These are phyloP conservation scores for Trichoplusia ni DNA, from an alignment of 1,140 invertebrate species.

Conservation along the genomic window DNA sequence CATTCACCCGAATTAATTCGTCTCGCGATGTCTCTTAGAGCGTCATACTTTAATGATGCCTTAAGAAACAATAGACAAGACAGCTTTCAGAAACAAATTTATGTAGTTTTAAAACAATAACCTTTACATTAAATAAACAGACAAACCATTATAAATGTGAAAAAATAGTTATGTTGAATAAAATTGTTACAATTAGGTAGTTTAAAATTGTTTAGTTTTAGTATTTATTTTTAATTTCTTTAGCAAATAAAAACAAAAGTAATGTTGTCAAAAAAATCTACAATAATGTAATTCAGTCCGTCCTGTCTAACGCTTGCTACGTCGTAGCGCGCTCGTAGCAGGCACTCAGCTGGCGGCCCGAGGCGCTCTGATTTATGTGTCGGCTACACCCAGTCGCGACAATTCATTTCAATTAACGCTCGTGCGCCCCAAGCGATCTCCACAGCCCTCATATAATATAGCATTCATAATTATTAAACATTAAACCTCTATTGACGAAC, in stretches of 20 bases:
- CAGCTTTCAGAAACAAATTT: neutral
- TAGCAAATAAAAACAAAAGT: neutral
- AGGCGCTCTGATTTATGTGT: slow-evolving; percentile 78
- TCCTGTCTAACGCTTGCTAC: slow-evolving; percentile 36
- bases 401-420: slow-evolving; percentile 81
- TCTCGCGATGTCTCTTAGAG: slow-evolving; percentile 75
- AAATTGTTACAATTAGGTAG: too few species aligned
- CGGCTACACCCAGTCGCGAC: slow-evolving; percentile 71
- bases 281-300: neutral
- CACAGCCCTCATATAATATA: slow-evolving; percentile 27
- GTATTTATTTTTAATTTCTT: too few species aligned
- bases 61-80: slow-evolving; percentile 38
- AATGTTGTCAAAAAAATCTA: neutral
- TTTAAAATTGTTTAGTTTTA: too few species aligned
- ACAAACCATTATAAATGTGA: too few species aligned
- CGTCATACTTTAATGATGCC: slow-evolving; percentile 56
- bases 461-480: slow-evolving; percentile 27
- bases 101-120: too few species aligned
- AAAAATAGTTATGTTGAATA: too few species aligned
- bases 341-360: slow-evolving; percentile 77
- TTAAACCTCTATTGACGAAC: slow-evolving; percentile 26
- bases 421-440: slow-evolving; percentile 55
- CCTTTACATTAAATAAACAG: too few species aligned
- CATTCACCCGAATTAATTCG: slow-evolving; percentile 77
- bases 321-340: slow-evolving; percentile 53